Percentiles rank a stretch among this genome's conserved stretches.
These are phyloP conservation scores for Tenebrosternarchus preto DNA, from an alignment of 2,113 vertebrate genomes.

Conservation along the genomic window DNA sequence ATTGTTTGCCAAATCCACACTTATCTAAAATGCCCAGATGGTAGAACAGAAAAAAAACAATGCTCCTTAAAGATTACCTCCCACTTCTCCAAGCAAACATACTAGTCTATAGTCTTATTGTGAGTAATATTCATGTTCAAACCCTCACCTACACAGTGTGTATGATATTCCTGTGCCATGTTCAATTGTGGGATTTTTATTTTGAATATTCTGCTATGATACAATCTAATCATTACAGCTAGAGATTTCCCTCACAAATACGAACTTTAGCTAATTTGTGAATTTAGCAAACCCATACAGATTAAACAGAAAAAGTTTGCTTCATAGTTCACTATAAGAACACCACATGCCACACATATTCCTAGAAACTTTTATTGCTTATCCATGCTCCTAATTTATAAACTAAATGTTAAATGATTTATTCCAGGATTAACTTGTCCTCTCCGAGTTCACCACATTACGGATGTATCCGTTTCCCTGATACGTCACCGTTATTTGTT, in stretches of 20 bases:
- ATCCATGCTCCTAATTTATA: not conserved
- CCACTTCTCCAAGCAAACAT: not conserved
- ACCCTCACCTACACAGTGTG: no score
- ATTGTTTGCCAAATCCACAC: constrained; percentile 9
- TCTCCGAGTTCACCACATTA: not conserved
- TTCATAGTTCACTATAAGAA: not conserved
- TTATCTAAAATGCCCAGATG: constrained; percentile 23
- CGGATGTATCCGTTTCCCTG: constrained; percentile 27
- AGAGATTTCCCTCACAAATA: no score
- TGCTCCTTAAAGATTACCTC: constrained; percentile 5
- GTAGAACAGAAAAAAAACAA: constrained; percentile 15
- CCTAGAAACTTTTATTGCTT: not conserved
- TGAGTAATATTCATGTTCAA: no score
- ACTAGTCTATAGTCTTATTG: not conserved
- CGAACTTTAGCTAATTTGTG: no score
- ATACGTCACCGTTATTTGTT: constrained; percentile 29
- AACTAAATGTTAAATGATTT: constrained; percentile 25
- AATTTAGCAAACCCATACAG: not conserved
- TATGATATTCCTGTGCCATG: no score
- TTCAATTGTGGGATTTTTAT: no score
- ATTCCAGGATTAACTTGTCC: not conserved
- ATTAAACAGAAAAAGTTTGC: not conserved
- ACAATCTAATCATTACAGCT: no score
- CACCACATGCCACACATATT: not conserved
- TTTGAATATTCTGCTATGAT: no score